These are phyloP conservation scores for Sapayoa aenigma DNA, from an alignment of 2,113 vertebrate species.

Conservation along the genomic window DNA sequence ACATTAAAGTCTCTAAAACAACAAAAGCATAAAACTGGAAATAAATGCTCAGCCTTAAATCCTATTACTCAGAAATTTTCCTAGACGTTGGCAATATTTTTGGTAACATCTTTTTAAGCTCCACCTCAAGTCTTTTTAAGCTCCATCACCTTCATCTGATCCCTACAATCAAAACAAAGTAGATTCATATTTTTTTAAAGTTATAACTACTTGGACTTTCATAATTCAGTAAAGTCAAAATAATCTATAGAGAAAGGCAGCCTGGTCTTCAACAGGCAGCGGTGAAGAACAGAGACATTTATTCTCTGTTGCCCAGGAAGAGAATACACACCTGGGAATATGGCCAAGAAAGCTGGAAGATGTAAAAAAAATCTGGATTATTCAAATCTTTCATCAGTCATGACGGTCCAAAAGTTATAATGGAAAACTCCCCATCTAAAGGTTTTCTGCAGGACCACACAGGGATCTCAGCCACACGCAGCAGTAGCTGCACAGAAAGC, in stretches of 20 bases:
- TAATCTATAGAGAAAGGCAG: neutral
- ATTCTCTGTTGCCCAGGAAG: neutral
- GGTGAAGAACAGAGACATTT: neutral
- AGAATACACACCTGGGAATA: neutral
- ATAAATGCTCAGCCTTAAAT: slow-evolving; percentile 26
- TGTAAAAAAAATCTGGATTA: neutral
- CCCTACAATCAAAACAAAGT: neutral
- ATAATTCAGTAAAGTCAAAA: neutral
- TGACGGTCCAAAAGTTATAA: neutral
- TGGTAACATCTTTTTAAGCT: neutral
- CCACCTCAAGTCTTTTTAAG: neutral
- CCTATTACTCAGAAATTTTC: slow-evolving; percentile 36
- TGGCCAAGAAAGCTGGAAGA: neutral
- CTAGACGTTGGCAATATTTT: neutral
- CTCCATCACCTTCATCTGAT: slow-evolving; percentile 1
- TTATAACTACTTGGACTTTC: neutral
- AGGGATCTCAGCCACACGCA: neutral
- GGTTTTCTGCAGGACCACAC: neutral
- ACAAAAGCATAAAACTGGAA: slow-evolving; percentile 35
- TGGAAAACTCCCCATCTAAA: neutral
- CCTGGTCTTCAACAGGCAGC: neutral
- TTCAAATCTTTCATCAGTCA: neutral
- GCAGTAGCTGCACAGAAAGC: neutral
- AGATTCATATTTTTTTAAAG: neutral
- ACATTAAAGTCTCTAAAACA: slow-evolving; percentile 13